phyloP scores from a whole-genome alignment of 2,888 invertebrate species.

The Hylaea fasciaria region DNA sequence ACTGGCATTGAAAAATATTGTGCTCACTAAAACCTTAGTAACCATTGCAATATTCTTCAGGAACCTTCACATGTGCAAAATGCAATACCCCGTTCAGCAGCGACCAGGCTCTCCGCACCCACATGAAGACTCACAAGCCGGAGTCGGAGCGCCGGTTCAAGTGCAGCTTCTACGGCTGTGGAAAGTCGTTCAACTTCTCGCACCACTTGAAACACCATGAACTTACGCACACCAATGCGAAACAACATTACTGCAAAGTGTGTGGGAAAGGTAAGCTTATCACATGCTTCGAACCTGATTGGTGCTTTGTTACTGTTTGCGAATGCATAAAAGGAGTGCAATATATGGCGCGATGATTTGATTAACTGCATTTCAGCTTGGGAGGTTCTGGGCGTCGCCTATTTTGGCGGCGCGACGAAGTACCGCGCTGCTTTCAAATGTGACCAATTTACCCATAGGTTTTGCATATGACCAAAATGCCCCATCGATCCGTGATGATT shows the following conservation, averaged over 20 bases:
- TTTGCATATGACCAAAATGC: too few relatives aligned
- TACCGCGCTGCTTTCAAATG: too few relatives aligned
- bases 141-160: slow-evolving; percentile 65
- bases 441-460: too few relatives aligned
- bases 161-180: slow-evolving; percentile 65
- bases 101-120: slow-evolving; percentile 66
- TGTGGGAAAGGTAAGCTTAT: slow-evolving; percentile 75
- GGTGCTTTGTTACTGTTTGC: too few relatives aligned
- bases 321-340: too few relatives aligned
- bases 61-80: slow-evolving; percentile 63
- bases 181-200: slow-evolving; percentile 74
- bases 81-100: slow-evolving; percentile 70
- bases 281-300: neutral
- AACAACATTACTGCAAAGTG: slow-evolving; percentile 68
- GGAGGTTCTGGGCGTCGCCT: too few relatives aligned
- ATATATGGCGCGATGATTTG: too few relatives aligned
- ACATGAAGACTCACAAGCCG: slow-evolving; percentile 69
- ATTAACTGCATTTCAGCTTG: too few relatives aligned
- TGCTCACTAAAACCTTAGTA: neutral
- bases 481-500: too few relatives aligned
- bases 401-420: too few relatives aligned
- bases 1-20: too few relatives aligned
- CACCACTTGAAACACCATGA: slow-evolving; percentile 79
- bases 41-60: slow-evolving; percentile 50
- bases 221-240: slow-evolving; percentile 70